A percentile compares a stretch with the other conserved stretches of the same genome.
phyloP scores from a whole-genome alignment of 2,888 invertebrate species.

The Steinernema carpocapsae region DNA sequence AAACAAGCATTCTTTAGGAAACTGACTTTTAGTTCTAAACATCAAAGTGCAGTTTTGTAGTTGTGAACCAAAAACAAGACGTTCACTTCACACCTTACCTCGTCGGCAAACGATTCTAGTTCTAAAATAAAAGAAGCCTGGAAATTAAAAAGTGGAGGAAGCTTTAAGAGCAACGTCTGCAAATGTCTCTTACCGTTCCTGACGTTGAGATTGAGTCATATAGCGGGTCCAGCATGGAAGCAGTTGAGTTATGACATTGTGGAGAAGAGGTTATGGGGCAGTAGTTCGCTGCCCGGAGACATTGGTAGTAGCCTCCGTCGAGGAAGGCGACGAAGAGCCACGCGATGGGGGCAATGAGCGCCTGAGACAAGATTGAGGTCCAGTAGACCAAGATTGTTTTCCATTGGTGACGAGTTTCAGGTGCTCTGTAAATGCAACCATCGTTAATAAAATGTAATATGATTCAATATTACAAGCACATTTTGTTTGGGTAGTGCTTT shows the following conservation, averaged over 20 bases:
- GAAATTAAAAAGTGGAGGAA: no score
- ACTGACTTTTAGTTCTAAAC: not conserved
- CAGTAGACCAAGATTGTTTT: constrained; percentile 57
- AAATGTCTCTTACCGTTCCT: constrained; percentile 26
- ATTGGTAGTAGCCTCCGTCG: constrained; percentile 61
- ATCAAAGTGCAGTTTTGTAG: not conserved
- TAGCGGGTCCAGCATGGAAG: not conserved
- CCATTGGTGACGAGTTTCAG: constrained; percentile 53
- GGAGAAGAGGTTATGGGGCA: constrained; percentile 48
- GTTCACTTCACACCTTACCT: not conserved
- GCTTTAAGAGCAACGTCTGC: no score
- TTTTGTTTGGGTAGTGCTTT: no score
- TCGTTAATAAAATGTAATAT: no score
- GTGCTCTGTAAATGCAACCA: no score
- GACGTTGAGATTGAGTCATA: not conserved
- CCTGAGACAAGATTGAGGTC: constrained; percentile 52
- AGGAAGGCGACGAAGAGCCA: constrained; percentile 65
- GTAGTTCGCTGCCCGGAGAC: constrained; percentile 53
- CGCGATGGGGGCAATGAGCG: constrained; percentile 58
- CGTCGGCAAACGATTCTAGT: not conserved
- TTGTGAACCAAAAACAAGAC: not conserved
- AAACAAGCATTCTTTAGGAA: constrained; percentile 34
- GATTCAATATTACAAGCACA: no score
- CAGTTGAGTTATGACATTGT: constrained; percentile 50
- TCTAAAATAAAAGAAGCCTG: not conserved